Conservation (phyloP, 2,888 invertebrate genomes). For the Empis stercorea region DNA sequence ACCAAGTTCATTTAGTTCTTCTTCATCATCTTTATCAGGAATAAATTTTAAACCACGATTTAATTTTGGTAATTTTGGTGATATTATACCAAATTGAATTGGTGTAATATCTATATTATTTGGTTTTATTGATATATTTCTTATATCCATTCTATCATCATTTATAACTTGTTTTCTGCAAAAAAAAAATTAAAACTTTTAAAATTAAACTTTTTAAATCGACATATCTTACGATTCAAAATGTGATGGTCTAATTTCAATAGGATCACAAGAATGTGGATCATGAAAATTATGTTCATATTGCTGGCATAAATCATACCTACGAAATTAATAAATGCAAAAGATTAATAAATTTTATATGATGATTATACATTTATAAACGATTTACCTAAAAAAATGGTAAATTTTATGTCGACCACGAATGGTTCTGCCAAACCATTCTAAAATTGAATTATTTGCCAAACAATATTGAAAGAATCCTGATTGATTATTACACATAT, state of each 20-base stretch:
- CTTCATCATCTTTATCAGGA: constrained; percentile 8
- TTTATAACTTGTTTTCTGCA: constrained; percentile 15
- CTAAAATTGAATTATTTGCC: constrained; percentile 22
- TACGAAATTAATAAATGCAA: constrained; percentile 9
- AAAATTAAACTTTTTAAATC: neutral
- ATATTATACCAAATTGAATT: constrained; percentile 9
- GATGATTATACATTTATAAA: neutral
- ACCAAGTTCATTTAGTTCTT: constrained; percentile 6
- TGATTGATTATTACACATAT: constrained; percentile 1
- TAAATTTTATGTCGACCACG: constrained; percentile 21
- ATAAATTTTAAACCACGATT: constrained; percentile 8
- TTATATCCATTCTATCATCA: constrained; percentile 3
- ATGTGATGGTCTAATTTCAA: constrained; percentile 21
- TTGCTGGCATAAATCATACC: constrained; percentile 21
- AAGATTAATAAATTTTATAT: neutral
- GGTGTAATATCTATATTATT: constrained; percentile 11
- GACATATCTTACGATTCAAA: constrained; percentile 23
- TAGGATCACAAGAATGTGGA: constrained; percentile 17
- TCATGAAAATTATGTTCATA: constrained; percentile 21
- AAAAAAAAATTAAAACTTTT: neutral
- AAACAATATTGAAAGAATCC: constrained; percentile 18
- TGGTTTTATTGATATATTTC: neutral
- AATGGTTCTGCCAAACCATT: constrained; percentile 26
- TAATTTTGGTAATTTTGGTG: constrained; percentile 12
- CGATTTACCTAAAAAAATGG: constrained; percentile 22